phyloP scores from a whole-genome alignment of 2,888 invertebrate genomes.

The Drosophila mercatorum region DNA sequence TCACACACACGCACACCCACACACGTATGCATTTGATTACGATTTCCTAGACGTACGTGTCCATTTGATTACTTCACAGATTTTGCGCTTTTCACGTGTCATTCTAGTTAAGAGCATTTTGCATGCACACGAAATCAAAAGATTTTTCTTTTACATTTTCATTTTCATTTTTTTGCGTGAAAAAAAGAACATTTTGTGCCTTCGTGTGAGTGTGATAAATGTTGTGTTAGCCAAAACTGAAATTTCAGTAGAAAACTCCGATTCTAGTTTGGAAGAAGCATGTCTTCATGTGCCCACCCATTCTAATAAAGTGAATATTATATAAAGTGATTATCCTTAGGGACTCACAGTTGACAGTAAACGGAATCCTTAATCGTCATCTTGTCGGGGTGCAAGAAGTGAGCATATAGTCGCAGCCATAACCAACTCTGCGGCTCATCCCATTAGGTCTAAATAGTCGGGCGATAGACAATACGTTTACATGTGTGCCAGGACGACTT shows the following conservation, averaged over 20 bases:
- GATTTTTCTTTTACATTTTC: constrained; percentile 30
- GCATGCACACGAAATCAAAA: constrained; percentile 70
- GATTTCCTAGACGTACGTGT: constrained; percentile 59
- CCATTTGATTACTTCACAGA: constrained; percentile 78
- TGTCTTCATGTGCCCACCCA: no score
- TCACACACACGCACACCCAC: constrained; percentile 15
- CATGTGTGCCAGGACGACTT: constrained; percentile 49
- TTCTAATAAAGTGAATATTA: not conserved
- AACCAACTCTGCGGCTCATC: constrained; percentile 47
- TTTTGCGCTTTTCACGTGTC: constrained; percentile 73
- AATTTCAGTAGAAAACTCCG: no score
- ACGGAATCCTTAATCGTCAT: not conserved
- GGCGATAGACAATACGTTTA: constrained; percentile 8
- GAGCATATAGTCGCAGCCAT: constrained; percentile 21
- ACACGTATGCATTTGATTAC: constrained; percentile 41
- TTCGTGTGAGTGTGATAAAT: constrained; percentile 15
- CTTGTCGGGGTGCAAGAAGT: constrained; percentile 12
- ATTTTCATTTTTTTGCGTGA: constrained; percentile 11
- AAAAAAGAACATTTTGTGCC: constrained; percentile 48
- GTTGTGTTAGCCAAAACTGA: not conserved
- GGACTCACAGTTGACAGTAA: not conserved
- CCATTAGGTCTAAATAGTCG: constrained; percentile 41
- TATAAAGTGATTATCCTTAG: not conserved
- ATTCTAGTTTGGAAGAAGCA: not conserved
- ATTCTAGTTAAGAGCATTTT: constrained; percentile 79